Percentiles rank a stretch among this genome's conserved stretches.
phyloP scores from a whole-genome alignment of 2,888 invertebrate genomes.

The Tetranychus truncatus region DNA sequence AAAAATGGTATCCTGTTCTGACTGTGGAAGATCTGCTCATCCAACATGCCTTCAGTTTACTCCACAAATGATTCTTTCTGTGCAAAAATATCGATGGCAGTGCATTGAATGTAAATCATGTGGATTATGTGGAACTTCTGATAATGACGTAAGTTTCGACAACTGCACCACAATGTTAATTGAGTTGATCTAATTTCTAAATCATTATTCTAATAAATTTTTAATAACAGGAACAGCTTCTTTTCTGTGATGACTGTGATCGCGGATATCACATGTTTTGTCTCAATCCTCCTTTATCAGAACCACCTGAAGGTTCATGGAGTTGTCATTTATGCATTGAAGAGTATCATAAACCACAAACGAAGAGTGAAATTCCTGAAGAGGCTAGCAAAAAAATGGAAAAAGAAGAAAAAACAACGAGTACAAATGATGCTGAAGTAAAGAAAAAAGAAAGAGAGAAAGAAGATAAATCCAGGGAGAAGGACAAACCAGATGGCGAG shows the following conservation, averaged over 20 bases:
- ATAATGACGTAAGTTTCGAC: slow-evolving; percentile 70
- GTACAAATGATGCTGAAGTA: too few relatives aligned
- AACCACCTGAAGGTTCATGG: slow-evolving; percentile 68
- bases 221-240: slow-evolving; percentile 98
- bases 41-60: slow-evolving; percentile 97
- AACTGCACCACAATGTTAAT: slow-evolving; percentile 13
- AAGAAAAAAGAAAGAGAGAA: too few relatives aligned
- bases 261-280: slow-evolving; percentile 93
- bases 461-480: too few relatives aligned
- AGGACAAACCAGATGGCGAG: too few relatives aligned
- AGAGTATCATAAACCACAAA: slow-evolving; percentile 23
- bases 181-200: slow-evolving; percentile 75
- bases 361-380: neutral
- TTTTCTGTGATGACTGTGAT: slow-evolving; percentile 94
- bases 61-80: slow-evolving; percentile 91
- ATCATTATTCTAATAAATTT: slow-evolving; percentile 96
- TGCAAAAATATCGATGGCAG: slow-evolving; percentile 98
- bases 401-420: too few relatives aligned
- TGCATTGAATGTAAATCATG: slow-evolving; percentile 99
- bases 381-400: too few relatives aligned
- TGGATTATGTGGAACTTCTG: slow-evolving; percentile 93
- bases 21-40: slow-evolving; percentile 96
- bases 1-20: slow-evolving; percentile 88
- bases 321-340: slow-evolving; percentile 29
- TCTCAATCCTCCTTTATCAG: slow-evolving; percentile 70